Evolutionary conservation across 2,797 vertebrate genomes (phyloP).

Genomic region (Cephalopachus bancanus): DNA sequence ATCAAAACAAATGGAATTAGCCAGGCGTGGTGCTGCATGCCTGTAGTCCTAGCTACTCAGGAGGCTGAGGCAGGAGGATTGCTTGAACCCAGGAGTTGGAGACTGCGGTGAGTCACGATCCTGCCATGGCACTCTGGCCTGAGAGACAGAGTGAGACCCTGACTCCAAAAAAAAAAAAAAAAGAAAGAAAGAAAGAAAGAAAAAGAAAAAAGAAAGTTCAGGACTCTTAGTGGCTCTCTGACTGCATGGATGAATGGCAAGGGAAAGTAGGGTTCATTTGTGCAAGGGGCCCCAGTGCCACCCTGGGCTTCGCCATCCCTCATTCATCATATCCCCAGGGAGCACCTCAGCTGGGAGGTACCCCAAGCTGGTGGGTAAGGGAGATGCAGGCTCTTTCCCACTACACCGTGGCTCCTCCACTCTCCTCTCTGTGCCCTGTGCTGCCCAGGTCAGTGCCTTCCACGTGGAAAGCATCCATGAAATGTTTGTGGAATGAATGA

Average conservation of each 20-base stretch:
- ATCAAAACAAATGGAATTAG: too few species aligned
- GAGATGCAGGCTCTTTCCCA: not conserved
- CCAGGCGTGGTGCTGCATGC: too few species aligned
- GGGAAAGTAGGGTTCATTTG: fast-evolving
- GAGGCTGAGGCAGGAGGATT: too few species aligned
- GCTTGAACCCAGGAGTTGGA: too few species aligned
- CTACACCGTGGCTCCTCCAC: not conserved
- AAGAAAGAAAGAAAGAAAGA: too few species aligned
- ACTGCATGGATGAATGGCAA: too few species aligned
- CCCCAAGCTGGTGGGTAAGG: fast-evolving
- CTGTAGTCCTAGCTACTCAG: too few species aligned
- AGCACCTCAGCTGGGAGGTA: not conserved
- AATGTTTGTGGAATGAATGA: not conserved
- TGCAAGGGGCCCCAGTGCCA: not conserved
- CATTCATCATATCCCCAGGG: fast-evolving
- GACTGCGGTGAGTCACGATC: too few species aligned
- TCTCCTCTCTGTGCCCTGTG: not conserved
- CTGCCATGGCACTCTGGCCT: too few species aligned
- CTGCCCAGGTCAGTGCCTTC: not conserved
- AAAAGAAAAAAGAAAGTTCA: not conserved
- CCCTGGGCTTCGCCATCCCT: not conserved
- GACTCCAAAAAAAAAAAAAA: too few species aligned
- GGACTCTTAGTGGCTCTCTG: not conserved
- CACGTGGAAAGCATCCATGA: fast-evolving
- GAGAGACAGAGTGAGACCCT: too few species aligned